A percentile compares a stretch with the other conserved stretches of the same genome.
These are phyloP conservation scores for Conus canariensis DNA, from an alignment of 2,888 invertebrate species.

Conservation along the genomic window DNA sequence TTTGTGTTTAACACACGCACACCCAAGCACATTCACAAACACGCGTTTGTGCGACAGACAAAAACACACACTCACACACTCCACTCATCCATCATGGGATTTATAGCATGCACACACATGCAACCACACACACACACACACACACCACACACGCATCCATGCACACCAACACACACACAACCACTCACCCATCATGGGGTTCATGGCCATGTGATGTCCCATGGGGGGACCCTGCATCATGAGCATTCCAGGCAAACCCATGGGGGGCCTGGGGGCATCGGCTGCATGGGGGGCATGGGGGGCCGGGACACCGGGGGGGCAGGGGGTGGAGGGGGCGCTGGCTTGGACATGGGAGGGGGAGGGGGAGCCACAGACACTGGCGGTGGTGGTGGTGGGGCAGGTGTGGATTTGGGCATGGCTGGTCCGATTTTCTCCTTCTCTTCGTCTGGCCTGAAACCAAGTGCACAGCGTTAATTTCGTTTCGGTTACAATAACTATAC, in stretches of 20 bases:
- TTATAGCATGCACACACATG: no score
- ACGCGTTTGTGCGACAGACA: no score
- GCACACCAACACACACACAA: background rate
- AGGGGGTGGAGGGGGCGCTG: conserved; percentile 52
- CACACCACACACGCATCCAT: no score
- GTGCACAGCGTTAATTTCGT: background rate
- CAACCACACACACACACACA: no score
- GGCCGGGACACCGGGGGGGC: conserved; percentile 57
- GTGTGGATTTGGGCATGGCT: conserved; percentile 77
- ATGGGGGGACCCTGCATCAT: conserved; percentile 50
- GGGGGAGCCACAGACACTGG: conserved; percentile 58
- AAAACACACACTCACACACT: no score
- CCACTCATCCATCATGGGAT: no score
- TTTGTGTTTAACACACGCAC: no score
- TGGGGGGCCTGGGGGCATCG: conserved; percentile 69
- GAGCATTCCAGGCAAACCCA: conserved; percentile 59
- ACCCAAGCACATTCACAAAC: no score
- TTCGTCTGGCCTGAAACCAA: conserved; percentile 86
- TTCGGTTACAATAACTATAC: no score
- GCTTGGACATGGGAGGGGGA: conserved; percentile 60
- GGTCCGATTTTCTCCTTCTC: conserved; percentile 98
- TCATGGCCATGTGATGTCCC: conserved; percentile 43
- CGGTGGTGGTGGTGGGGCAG: conserved; percentile 60
- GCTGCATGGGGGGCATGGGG: conserved; percentile 66
- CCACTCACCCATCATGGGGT: conserved; percentile 30